Evolutionary conservation across 2,113 vertebrate genomes (phyloP).

Genomic region (Scophthalmus maximus): DNA sequence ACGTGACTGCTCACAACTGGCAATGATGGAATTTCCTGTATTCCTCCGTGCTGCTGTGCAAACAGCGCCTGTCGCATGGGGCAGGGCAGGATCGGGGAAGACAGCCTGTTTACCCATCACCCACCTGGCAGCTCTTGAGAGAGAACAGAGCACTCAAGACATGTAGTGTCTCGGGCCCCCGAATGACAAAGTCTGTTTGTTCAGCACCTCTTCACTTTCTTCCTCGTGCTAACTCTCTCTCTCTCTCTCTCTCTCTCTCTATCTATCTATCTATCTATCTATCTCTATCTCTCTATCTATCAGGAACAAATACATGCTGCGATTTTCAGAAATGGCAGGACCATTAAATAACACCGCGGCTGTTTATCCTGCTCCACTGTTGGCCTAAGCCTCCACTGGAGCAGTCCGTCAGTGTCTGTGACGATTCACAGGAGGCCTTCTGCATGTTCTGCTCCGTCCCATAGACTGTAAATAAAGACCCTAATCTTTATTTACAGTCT

Average conservation of each 20-base stretch:
- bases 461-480: not conserved
- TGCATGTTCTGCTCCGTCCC: not conserved
- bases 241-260: constrained; percentile 35
- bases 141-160: constrained; percentile 56
- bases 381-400: constrained; percentile 27
- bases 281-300: not conserved
- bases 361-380: constrained; percentile 59
- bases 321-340: constrained; percentile 53
- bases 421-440: constrained; percentile 49
- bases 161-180: constrained; percentile 25
- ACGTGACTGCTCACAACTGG: constrained; percentile 30
- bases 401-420: constrained; percentile 28
- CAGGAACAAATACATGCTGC: constrained; percentile 42
- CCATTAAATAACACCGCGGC: constrained; percentile 49
- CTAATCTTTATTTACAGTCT: not conserved
- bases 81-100: constrained; percentile 54
- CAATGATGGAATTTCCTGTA: constrained; percentile 78
- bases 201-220: constrained; percentile 54
- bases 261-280: not conserved
- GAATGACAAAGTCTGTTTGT: constrained; percentile 54
- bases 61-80: constrained; percentile 65
- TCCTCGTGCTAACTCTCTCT: constrained; percentile 36
- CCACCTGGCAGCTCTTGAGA: constrained; percentile 73
- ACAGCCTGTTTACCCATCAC: constrained; percentile 78
- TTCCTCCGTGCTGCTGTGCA: constrained; percentile 68